phyloP scores from a whole-genome alignment of 2,797 vertebrate genomes.

The Anolis apletophallus region DNA sequence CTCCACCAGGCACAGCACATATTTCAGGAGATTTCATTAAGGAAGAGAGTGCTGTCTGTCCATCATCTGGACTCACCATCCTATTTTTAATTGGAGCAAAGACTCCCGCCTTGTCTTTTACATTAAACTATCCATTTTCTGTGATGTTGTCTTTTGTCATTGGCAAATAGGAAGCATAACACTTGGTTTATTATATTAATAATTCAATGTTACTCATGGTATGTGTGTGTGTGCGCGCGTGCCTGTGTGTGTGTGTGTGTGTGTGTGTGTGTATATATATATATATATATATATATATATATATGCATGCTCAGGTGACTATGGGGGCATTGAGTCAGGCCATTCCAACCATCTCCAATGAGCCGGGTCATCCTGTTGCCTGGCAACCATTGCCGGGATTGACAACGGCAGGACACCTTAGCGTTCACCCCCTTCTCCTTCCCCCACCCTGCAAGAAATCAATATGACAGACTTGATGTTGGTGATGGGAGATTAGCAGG shows the following conservation, averaged over 20 bases:
- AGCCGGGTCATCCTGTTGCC: slow-evolving; percentile 67
- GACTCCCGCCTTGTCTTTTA: slow-evolving; percentile 23
- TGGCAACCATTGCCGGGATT: slow-evolving; percentile 82
- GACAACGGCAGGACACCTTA: slow-evolving; percentile 81
- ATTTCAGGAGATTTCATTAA: slow-evolving; percentile 24
- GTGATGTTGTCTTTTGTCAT: slow-evolving; percentile 6
- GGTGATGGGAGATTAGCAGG: slow-evolving; percentile 87
- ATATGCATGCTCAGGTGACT: slow-evolving; percentile 68
- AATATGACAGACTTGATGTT: slow-evolving; percentile 86
- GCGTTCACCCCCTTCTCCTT: slow-evolving; percentile 59
- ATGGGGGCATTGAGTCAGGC: slow-evolving; percentile 73
- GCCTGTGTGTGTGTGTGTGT: no score
- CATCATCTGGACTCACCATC: neutral
- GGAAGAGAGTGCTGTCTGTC: neutral
- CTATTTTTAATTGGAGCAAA: slow-evolving; percentile 25
- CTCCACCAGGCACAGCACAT: slow-evolving; percentile 1
- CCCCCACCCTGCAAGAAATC: slow-evolving; percentile 86
- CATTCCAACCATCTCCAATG: slow-evolving; percentile 60
- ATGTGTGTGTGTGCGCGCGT: no score
- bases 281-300: no score
- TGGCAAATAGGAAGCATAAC: slow-evolving; percentile 1
- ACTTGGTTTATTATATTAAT: slow-evolving; percentile 49
- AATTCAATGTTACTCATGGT: slow-evolving; percentile 58
- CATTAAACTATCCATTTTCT: slow-evolving; percentile 6
- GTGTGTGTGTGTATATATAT: no score